Conservation (phyloP, 2,113 vertebrate genomes). For the Dasyornis broadbenti region DNA sequence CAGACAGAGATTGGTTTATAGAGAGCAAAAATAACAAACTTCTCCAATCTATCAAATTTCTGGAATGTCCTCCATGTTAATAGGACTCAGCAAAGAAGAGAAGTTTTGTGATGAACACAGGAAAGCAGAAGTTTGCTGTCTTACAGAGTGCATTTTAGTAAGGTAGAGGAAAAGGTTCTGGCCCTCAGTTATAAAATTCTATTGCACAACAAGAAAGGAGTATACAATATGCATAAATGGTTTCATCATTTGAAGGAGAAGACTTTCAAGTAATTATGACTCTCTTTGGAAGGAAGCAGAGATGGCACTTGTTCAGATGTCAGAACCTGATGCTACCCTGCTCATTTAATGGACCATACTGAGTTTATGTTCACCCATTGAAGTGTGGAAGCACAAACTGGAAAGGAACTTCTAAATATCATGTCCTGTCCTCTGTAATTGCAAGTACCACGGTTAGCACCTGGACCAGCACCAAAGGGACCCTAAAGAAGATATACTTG, state of each 20-base stretch:
- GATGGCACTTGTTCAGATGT: background rate
- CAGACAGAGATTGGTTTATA: background rate
- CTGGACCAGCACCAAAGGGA: background rate
- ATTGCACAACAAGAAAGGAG: background rate
- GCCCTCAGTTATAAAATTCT: background rate
- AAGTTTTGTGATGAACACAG: background rate
- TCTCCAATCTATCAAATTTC: background rate
- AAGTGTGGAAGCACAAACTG: background rate
- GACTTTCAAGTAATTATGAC: background rate
- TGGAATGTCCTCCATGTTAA: background rate
- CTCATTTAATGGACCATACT: background rate
- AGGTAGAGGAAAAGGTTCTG: accelerated
- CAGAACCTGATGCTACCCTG: background rate
- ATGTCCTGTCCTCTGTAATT: background rate
- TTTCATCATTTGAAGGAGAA: background rate
- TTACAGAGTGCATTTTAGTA: background rate
- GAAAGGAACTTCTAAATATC: background rate
- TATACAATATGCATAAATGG: background rate
- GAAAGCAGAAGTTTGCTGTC: background rate
- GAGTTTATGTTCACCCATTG: background rate
- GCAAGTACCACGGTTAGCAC: background rate
- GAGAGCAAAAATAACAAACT: background rate
- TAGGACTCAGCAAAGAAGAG: background rate
- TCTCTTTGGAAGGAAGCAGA: background rate
- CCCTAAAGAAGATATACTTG: background rate